These are phyloP conservation scores for Oryzias javanicus DNA, from an alignment of 2,113 vertebrate species.

Conservation along the genomic window DNA sequence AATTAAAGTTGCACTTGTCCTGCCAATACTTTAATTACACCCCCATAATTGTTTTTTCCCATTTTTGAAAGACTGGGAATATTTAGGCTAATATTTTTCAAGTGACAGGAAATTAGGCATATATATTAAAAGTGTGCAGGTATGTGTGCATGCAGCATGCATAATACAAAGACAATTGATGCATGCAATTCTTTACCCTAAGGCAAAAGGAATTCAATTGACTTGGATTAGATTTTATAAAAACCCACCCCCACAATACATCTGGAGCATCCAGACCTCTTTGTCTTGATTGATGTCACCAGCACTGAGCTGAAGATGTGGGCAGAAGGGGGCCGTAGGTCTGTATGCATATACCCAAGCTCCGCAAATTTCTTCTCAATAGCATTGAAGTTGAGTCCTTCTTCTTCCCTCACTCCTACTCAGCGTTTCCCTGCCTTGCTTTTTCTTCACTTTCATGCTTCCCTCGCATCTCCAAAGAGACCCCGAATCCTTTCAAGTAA, in stretches of 20 bases:
- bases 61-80: conserved; percentile 56
- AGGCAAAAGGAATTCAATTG: conserved; percentile 63
- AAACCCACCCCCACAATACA: conserved; percentile 66
- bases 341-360: conserved; percentile 69
- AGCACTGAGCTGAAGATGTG: conserved; percentile 67
- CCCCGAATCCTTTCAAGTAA: conserved; percentile 57
- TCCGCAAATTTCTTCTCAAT: conserved; percentile 72
- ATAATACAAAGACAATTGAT: conserved; percentile 13
- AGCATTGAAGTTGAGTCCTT: conserved; percentile 60
- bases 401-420: conserved; percentile 66
- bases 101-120: conserved; percentile 31
- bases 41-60: conserved; percentile 73
- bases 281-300: conserved; percentile 73
- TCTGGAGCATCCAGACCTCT: conserved; percentile 60
- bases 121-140: conserved; percentile 11
- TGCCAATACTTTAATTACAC: conserved; percentile 77
- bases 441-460: conserved; percentile 48
- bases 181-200: conserved; percentile 39
- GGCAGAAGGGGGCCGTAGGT: conserved; percentile 66
- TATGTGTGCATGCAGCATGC: neutral
- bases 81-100: conserved; percentile 52
- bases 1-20: conserved; percentile 76
- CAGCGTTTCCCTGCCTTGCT: conserved; percentile 39
- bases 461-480: conserved; percentile 40
- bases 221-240: conserved; percentile 68